Evolutionary conservation across 2,113 vertebrate species (phyloP), one percentile per base, ranked within the genome.

Genomic region (Malurus alboscapulatus): DNA sequence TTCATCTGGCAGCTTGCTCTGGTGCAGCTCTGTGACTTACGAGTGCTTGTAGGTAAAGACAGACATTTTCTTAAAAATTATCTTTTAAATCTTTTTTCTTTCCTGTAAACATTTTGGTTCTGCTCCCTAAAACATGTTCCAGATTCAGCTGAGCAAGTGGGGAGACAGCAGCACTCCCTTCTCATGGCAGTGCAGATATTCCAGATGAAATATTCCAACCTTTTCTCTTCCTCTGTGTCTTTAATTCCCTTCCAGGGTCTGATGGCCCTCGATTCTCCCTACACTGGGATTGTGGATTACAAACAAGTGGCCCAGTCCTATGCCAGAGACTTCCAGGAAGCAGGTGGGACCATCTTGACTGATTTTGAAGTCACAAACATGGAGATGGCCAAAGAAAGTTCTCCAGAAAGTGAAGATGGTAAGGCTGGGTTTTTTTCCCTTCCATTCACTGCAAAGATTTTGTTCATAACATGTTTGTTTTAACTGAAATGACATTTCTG

Each of bases 281-380:
- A 98, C 90, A 99, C 99, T 3, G 99, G 99, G 59, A 99, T 99
- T 45, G 99, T 99, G 84, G 97, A 99, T 93, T 99, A 98, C 95
- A 98, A 97, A 79, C 97, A 97, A 95, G 98, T 99, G 84, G 98
- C 99, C 48, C 97, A 98, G 48, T 96, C 98, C 20, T 99, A 98
- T 59, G 98, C 98, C 32, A 96, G 97, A 79, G 99, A 99, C 96
- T 99, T 99, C 86, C 94, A 97, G 96, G 98, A 98, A 78, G 98
- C 98, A 5, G 99, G 99, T 34, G 99, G 99, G 25, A 97, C 78
- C 2, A 96, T 99, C 83, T 17, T 98, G 42, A 99, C 98, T 2
- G 97, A 93, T 62, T 99, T 98, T 93, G 98, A 99, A 89, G 99
- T 98, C 59, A 95, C 95, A n/a, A 95, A 96, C 92, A 98, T 99